Percentiles rank a stretch among this genome's conserved stretches.
These are phyloP conservation scores for Wiebesia pumilae DNA, from an alignment of 1,140 invertebrate species.

Conservation along the genomic window DNA sequence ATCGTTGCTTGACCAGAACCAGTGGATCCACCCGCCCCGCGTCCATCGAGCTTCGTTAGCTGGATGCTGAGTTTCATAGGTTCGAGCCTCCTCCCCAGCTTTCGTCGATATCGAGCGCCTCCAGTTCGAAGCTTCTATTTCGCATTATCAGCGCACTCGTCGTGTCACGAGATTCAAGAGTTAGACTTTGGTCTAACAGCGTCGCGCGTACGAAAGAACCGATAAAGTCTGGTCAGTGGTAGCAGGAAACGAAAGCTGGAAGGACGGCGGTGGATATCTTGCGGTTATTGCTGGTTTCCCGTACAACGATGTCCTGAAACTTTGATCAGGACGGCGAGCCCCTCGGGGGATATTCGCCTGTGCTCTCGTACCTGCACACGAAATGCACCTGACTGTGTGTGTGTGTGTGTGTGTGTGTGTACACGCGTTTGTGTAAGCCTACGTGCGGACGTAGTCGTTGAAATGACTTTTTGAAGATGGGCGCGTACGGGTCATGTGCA, in stretches of 20 bases:
- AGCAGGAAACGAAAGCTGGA: not conserved
- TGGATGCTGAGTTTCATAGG: not conserved
- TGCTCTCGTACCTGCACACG: no score
- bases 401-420: not conserved
- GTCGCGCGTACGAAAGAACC: no score
- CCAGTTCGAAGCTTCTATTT: not conserved
- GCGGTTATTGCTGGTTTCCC: not conserved
- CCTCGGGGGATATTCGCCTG: not conserved
- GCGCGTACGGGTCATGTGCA: not conserved
- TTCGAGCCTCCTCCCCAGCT: not conserved
- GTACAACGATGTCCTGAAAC: constrained; percentile 15
- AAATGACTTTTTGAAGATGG: constrained; percentile 39
- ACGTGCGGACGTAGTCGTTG: not conserved
- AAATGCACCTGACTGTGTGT: not conserved
- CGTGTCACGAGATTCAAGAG: not conserved
- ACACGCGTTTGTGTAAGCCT: not conserved
- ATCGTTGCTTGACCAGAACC: no score
- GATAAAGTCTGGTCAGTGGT: not conserved
- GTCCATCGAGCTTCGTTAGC: constrained; percentile 5
- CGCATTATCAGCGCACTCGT: not conserved
- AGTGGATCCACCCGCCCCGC: no score
- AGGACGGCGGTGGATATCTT: not conserved
- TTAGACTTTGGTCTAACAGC: no score
- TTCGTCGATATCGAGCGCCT: not conserved
- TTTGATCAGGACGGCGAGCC: constrained; percentile 1